Base-by-base conservation (phyloP, 2,113 vertebrate genomes). In the Chroicocephalus ridibundus region DNA sequence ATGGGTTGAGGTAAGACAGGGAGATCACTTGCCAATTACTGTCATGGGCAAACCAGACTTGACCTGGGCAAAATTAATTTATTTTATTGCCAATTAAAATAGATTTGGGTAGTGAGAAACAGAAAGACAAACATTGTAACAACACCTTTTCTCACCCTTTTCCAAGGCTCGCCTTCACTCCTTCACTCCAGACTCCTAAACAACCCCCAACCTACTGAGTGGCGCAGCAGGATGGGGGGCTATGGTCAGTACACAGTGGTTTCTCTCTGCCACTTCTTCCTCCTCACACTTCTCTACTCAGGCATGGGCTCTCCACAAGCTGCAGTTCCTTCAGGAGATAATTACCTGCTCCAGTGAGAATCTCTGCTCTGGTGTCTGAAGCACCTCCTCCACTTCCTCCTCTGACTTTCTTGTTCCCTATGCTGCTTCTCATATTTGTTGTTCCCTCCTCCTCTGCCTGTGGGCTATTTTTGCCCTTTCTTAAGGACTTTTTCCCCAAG, bases 131-230 rank as follows among this genome's bases (percentile, higher is more conserved):
- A 85, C 29, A 60, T 25, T 76, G 10, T 14, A 47, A 20, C 9
- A 27, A 5, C 21, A 40, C 6, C 3, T 66, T 79, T 75, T 36
- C 18, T 82, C 52, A n/a, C 7, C 24, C 5, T 76, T 80, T 62
- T 68, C 51, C 13, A 66, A 58, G 31, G 27, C 6, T 58, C 10
- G 25, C 4, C 36, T 80, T 82, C 8, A 46, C 9, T 55, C 29
- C n/a, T 77, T 51, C 31, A 6, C 10, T 75, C 34, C 20, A 58
- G 27, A 34, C 12, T 54, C 42, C 38, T 6, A 3, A 3, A n/a
- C 6, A 61, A 44, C 15, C 4, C 8, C 11, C 21, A 34, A 5
- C 10, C 15, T 2, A 0, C 4, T 0, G 0, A 80, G 52, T 19
- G 51, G 26, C 3, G 1, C 15, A 38, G 47, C 5, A 5, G 6